Evolutionary conservation across 2,113 vertebrate species (phyloP), one percentile per base, ranked within the genome.

Genomic region (Stercorarius parasiticus): DNA sequence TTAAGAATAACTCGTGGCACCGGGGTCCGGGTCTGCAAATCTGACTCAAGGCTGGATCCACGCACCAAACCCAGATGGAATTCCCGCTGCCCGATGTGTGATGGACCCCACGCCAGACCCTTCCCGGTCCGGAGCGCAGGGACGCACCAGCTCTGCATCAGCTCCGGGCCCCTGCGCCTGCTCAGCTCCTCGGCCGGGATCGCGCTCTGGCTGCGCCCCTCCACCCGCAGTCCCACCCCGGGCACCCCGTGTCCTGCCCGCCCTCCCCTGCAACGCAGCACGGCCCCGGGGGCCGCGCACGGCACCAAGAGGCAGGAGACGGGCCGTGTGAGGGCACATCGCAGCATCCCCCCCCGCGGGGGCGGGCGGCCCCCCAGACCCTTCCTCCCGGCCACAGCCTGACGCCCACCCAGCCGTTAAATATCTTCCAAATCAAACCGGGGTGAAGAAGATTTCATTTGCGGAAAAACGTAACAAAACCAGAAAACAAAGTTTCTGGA

Each of bases 41-140:
- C 8, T 4, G 1, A 1, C 56, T 22, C 29, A 7, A n/a, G 61
- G 50, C 61, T 26, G 65, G 76, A 38, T 7, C 36, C 3, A 0
- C 0, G 0, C 45, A 38, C 53, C 27, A n/a, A 32, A 40, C 5
- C 50, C 62, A 9, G 50, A 67, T 1, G 3, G 4, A 72, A 22
- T 21, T 34, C 42, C 83, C 8, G 4, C 52, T 27, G 61, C 52
- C 55, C 10, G 30, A 2, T 0, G 1, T 0, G 11, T 0, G 0
- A 10, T 8, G 55, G n/a, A 6, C 9, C n/a, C 10, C 0, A 1
- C 1, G 0, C 27, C 2, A 1, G 13, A 36, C 5, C 27, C 40
- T 27, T 42, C 71, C 38, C 1, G 0, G 3, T 18, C n/a, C 13
- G 7, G 32, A 49, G 47, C 47, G 21, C 11, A 4, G 30, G 53